Base-by-base conservation (phyloP, 2,888 invertebrate species). In the Chloroclysta siterata region DNA sequence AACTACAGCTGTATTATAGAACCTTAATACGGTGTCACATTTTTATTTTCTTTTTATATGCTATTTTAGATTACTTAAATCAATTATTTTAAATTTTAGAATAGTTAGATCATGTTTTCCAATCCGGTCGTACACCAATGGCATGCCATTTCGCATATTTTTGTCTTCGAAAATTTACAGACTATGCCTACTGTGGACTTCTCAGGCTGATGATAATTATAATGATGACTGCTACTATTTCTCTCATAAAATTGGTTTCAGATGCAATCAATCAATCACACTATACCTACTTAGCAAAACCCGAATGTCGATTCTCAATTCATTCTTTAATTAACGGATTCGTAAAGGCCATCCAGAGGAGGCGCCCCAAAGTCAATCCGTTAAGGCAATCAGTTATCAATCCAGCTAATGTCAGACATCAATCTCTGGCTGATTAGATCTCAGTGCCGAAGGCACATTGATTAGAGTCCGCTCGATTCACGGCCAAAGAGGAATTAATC, bases 341-440 rank as follows among this genome's bases (percentile, higher is more conserved):
- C 39, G 22, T 4, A 33, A 47, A 55, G 46, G 46, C 55, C 60
- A 65, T 63, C 10, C 41, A 60, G 53, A 57, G 39, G 22, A 50
- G 14, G 48, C 51, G 42, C 39, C 56, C 57, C 51, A 50, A 47
- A 66, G 65, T 63, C 81, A 79, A 84, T 82, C 82, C 76, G 71
- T 75, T 75, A 75, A 76, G 75, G 78, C 85, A 88, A 89, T 88
- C 85, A 83, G 79, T 80, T 80, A 60, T 75, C 76, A 77, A 72
- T 75, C 78, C 71, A 63, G 72, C 85, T 86, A 88, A 89, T 89
- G 87, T 72, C 72, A 69, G 75, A 75, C 79, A 89, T 89, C 87
- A 81, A 76, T 89, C 87, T 84, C 75, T 66, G 66, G 77, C 82
- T 85, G 87, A 88, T 89, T 85, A 85, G 79, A 86, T 84, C 81